These are phyloP conservation scores for Lymantria monacha DNA, from an alignment of 2,888 invertebrate genomes.

Conservation along the genomic window DNA sequence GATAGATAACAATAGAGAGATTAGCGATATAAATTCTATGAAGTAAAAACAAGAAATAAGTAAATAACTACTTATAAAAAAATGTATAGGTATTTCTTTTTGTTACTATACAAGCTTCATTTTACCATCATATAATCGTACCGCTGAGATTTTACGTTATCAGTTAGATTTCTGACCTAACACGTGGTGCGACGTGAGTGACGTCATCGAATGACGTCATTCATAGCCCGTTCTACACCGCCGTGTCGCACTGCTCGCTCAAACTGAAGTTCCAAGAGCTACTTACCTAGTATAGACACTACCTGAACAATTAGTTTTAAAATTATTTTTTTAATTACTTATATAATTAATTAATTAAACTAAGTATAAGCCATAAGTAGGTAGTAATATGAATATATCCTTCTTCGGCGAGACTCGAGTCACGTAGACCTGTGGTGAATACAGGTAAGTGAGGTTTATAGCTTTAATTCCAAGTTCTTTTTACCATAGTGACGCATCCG, in stretches of 20 bases:
- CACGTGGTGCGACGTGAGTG: slow-evolving; percentile 49
- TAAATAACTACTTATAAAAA: background rate
- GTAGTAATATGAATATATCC: no score
- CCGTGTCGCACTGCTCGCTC: slow-evolving; percentile 37
- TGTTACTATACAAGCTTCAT: no score
- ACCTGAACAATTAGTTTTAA: slow-evolving; percentile 27
- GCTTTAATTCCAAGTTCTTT: slow-evolving; percentile 9
- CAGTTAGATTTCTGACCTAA: slow-evolving; percentile 45
- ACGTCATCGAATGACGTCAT: slow-evolving; percentile 68
- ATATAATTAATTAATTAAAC: no score
- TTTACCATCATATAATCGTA: slow-evolving; percentile 9
- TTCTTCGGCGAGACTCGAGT: slow-evolving; percentile 13
- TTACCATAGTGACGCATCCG: slow-evolving; percentile 20
- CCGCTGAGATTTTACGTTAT: slow-evolving; percentile 25
- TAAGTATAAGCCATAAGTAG: no score
- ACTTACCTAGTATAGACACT: slow-evolving; percentile 25
- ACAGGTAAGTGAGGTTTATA: slow-evolving; percentile 18
- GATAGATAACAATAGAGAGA: background rate
- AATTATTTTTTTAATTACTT: no score
- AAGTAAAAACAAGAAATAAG: background rate
- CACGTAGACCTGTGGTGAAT: slow-evolving; percentile 33
- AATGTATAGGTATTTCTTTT: no score
- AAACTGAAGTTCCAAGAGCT: slow-evolving; percentile 47
- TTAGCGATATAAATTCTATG: background rate
- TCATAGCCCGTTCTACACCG: slow-evolving; percentile 36